Conservation (phyloP, 2,888 invertebrate genomes). For the Pemphredon lugubris region DNA sequence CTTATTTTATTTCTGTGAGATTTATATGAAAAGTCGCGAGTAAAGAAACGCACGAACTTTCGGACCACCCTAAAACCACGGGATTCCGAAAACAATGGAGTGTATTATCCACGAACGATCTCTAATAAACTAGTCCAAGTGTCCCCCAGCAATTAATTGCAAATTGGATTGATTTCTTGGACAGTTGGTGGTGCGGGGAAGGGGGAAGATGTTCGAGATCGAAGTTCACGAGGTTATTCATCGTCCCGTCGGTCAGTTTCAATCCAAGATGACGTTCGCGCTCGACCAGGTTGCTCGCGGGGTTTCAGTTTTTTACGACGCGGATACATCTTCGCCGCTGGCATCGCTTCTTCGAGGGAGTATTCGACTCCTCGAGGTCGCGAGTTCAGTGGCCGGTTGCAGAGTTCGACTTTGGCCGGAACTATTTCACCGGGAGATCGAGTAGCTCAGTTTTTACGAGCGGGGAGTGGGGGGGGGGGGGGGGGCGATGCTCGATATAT, state of each 20-base stretch:
- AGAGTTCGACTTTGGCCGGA: conserved; percentile 29
- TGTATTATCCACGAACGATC: no score
- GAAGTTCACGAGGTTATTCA: conserved; percentile 13
- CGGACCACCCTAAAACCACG: no score
- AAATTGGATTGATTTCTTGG: no score
- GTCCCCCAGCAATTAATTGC: no score
- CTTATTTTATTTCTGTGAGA: no score
- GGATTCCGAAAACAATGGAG: no score
- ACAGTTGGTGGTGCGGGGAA: no score
- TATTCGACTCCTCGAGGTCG: conserved; percentile 53
- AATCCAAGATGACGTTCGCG: conserved; percentile 4
- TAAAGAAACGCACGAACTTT: no score
- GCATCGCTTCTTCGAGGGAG: conserved; percentile 25
- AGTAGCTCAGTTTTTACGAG: conserved; percentile 42
- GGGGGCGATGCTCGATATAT: conserved; percentile 21
- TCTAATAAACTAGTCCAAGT: no score
- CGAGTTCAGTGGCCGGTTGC: conserved; percentile 54
- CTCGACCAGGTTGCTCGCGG: conserved; percentile 19
- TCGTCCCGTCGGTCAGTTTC: conserved; percentile 1
- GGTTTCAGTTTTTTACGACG: conserved; percentile 47
- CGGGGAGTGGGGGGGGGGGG: conserved; percentile 16
- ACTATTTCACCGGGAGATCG: conserved; percentile 53
- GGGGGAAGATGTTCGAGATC: no score
- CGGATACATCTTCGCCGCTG: conserved; percentile 26
- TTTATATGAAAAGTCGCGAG: no score